These are phyloP conservation scores for Troides aeacus DNA, from an alignment of 2,888 invertebrate species.

Conservation along the genomic window DNA sequence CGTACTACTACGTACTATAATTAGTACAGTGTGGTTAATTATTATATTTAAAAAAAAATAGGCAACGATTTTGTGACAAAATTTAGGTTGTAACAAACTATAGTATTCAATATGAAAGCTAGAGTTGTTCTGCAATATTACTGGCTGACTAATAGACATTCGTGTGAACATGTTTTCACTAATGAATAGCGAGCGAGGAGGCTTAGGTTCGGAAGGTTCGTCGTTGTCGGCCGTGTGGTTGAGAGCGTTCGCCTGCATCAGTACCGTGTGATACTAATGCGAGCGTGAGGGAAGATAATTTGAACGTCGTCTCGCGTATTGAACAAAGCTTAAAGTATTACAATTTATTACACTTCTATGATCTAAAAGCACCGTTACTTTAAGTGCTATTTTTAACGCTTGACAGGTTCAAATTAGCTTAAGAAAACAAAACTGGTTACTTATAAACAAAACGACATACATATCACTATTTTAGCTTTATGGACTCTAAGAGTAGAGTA, in stretches of 20 bases:
- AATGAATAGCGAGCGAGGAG: slow-evolving; percentile 5
- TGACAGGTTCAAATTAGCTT: slow-evolving; percentile 21
- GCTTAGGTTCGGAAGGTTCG: slow-evolving; percentile 2
- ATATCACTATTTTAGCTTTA: slow-evolving; percentile 11
- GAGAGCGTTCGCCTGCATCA: slow-evolving; percentile 11
- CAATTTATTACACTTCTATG: not conserved
- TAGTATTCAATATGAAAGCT: not conserved
- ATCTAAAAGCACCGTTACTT: not conserved
- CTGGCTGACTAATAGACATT: not conserved
- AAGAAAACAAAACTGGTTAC: slow-evolving; percentile 7
- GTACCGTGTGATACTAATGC: slow-evolving; percentile 8
- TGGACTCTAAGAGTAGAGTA: slow-evolving; percentile 17
- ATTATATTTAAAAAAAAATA: not conserved
- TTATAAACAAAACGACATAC: slow-evolving; percentile 16
- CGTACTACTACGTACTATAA: not conserved
- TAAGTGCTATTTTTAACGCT: slow-evolving; percentile 3
- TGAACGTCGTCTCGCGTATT: slow-evolving; percentile 12
- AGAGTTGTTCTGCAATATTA: no score
- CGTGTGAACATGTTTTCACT: slow-evolving; percentile 13
- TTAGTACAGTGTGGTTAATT: not conserved
- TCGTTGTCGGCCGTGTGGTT: slow-evolving; percentile 7
- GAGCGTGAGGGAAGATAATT: slow-evolving; percentile 15
- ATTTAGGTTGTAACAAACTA: not conserved
- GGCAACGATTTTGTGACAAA: not conserved
- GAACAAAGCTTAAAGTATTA: slow-evolving; percentile 7